Evolutionary conservation across 2,113 vertebrate genomes (phyloP), one percentile per base, ranked within the genome.

Genomic region (Thermophis baileyi): DNA sequence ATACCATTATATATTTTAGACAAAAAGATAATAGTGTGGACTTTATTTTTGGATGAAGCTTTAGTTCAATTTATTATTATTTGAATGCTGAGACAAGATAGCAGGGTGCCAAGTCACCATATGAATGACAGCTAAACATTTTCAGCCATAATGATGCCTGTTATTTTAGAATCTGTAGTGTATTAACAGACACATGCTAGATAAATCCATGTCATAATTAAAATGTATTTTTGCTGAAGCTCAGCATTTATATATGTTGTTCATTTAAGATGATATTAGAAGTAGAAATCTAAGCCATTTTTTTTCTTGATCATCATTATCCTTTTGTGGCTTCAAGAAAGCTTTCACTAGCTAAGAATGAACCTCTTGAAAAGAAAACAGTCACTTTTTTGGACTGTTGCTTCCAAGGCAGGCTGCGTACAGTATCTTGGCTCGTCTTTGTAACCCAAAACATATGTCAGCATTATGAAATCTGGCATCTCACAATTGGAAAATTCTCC

Each of bases 371-470:
- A 53, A 57, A 60, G 24, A 6, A 91, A 88, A 16, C 9, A 24
- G 85, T 90, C 87, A 40, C 46, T 60, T 54, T 22, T 69, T 44
- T 87, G 22, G 0, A 0, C 0, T 60, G 87, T 93, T 0, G 50
- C 51, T 94, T 95, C 89, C 94, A 0, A 0, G 0, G 0, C 88
- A 74, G 51, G 18, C 40, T 81, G 6, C 3, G 91, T 93, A 69
- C 60, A 69, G 12, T n/a, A 50, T 63, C 4, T 53, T 25, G 0
- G 55, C 11, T 16, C 8, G 2, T 0, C 93, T 90, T 9, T 4
- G 25, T 47, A 86, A 12, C 0, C 0, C 91, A 93, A 81, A 51
- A 0, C 2, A 74, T 0, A 3, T 47, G 1, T 35, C 89, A 35
- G 90, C 22, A 3, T 55, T 24, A 0, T 40, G 6, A 0, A 86